Percentiles rank a stretch among this genome's conserved stretches.
Evolutionary conservation across 2,888 invertebrate genomes (phyloP).

Genomic region (Agonopterix subpropinquella): DNA sequence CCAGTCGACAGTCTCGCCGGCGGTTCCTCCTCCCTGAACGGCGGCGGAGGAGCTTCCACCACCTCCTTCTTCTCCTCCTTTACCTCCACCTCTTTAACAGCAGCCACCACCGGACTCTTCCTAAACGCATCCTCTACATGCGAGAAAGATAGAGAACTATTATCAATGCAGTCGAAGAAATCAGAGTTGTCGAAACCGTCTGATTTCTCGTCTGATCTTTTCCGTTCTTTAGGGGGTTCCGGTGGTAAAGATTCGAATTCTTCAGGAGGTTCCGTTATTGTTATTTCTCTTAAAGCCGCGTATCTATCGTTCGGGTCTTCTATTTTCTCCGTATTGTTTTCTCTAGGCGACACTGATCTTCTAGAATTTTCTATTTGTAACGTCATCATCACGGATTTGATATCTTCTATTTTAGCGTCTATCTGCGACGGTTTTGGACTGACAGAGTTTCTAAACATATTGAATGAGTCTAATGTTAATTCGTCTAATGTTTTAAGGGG

Average conservation of each 20-base stretch:
- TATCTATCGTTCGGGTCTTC: slow-evolving; percentile 80
- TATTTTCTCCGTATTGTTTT: slow-evolving; percentile 60
- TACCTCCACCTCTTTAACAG: slow-evolving; percentile 48
- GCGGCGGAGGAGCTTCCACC: slow-evolving; percentile 28
- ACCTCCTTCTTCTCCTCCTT: slow-evolving; percentile 36
- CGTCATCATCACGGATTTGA: slow-evolving; percentile 65
- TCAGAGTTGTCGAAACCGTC: slow-evolving; percentile 72
- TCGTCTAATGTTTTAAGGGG: slow-evolving; percentile 60
- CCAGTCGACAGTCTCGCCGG: slow-evolving; percentile 75
- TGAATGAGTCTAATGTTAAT: slow-evolving; percentile 55
- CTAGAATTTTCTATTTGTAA: slow-evolving; percentile 53
- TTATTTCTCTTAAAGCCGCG: slow-evolving; percentile 87
- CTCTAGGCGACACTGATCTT: slow-evolving; percentile 60
- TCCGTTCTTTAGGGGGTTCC: slow-evolving; percentile 63
- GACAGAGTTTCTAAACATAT: slow-evolving; percentile 60
- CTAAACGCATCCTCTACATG: slow-evolving; percentile 70
- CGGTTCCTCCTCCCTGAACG: slow-evolving; percentile 34
- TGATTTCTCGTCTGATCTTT: slow-evolving; percentile 70
- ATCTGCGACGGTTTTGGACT: slow-evolving; percentile 63
- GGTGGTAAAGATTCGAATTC: slow-evolving; percentile 69
- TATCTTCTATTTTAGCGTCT: slow-evolving; percentile 65
- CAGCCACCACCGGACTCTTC: slow-evolving; percentile 60
- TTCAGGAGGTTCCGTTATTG: slow-evolving; percentile 77
- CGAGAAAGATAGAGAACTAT: slow-evolving; percentile 65
- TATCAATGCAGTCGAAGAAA: slow-evolving; percentile 71